Base-by-base conservation (phyloP, 2,888 invertebrate genomes). In the Octonoba sinensis region DNA sequence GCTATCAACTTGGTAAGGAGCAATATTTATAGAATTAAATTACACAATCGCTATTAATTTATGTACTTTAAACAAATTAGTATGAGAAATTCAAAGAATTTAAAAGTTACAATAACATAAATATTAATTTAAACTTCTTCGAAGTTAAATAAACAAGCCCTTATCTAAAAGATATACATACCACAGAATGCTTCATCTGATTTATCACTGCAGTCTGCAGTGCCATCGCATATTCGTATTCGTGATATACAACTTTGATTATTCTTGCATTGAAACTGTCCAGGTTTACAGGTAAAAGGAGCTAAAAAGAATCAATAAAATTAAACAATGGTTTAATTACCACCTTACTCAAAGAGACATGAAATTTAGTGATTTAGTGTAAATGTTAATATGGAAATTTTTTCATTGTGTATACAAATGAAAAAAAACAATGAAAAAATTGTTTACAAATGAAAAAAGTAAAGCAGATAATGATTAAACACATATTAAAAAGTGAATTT, bases 161-260 rank as follows among this genome's bases (percentile, higher is more conserved):
- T 8, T 4, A 8, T 36, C 11, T 8, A 8, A 20, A 73, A 12
- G 47, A 57, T 56, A 27, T 74, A 81, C 87, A 86, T 81, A 88
- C 89, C 87, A 86, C 99, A 99, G 85, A 94, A 92, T 87, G 94
- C 94, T 86, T 91, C 91, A 87, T 98, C 97, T 66, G 94, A 94
- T 71, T 93, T 92, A 87, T 97, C 97, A 0, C 96, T 95, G 87
- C 97, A 97, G 88, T 97, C 97, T 86, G 96, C 94, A 24, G 88
- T 88, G 22, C 97, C 97, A 88, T 97, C 97, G 87, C 97, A 98
- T 85, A 97, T 95, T 0, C 95, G 95, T 1, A 96, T 95, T 6
- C 95, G 94, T 0, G 96, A 95, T 0, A 96, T 96, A 87, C 97
- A 98, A 88, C 97, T 97, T 83, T 92, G 92, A 57, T 85, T 86